Evolutionary conservation across 2,113 vertebrate species (phyloP).

Genomic region (Oncorhynchus kisutch): DNA sequence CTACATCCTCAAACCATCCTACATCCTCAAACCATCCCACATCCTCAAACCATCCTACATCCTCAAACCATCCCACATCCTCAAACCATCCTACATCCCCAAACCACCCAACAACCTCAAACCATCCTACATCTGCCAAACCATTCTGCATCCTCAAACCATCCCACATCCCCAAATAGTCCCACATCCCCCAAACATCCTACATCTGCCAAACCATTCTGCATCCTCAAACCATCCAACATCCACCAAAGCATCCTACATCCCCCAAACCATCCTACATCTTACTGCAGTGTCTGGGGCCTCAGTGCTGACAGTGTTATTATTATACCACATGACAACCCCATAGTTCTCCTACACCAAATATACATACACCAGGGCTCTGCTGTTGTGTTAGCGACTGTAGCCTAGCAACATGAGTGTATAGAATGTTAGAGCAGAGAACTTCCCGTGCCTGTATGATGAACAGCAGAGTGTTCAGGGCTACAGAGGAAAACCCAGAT

Average conservation of each 20-base stretch:
- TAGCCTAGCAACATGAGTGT: not conserved
- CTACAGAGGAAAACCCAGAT: not conserved
- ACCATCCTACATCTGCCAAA: constrained; percentile 16
- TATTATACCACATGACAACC: not conserved
- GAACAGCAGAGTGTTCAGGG: not conserved
- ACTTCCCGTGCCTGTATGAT: not conserved
- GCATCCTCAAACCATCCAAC: no score
- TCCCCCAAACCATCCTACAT: constrained; percentile 7
- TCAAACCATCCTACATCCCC: not conserved
- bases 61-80: not conserved
- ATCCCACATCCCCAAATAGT: no score
- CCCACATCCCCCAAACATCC: constrained; percentile 17
- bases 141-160: not conserved
- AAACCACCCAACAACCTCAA: constrained; percentile 55
- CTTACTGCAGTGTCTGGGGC: no score
- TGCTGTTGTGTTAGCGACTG: not conserved
- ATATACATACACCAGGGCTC: not conserved
- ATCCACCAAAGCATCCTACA: not conserved
- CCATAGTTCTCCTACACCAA: not conserved
- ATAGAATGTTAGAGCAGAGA: not conserved
- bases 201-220: constrained; percentile 11
- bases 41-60: not conserved
- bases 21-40: constrained; percentile 11
- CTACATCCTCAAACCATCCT: not conserved
- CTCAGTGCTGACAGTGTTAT: no score